Evolutionary conservation across 2,797 vertebrate species (phyloP), one percentile per base, ranked within the genome.

Genomic region (Argya squamiceps): DNA sequence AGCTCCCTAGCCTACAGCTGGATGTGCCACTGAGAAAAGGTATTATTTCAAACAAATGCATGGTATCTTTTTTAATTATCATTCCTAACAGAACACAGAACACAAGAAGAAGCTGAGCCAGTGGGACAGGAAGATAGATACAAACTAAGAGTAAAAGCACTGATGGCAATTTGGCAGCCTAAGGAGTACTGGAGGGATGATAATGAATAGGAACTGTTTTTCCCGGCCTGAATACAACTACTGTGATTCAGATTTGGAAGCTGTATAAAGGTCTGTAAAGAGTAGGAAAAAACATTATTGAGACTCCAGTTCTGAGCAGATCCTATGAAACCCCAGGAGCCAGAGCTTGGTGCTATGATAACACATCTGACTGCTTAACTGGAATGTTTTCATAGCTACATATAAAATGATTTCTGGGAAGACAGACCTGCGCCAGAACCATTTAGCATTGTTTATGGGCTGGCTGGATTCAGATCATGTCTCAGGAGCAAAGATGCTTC

Each of bases 171-270:
- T 94, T 95, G 95, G 89, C 95, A 95, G 46, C 62, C 55, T 59
- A 63, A 73, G 50, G 27, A 91, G 39, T 44, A 69, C 36, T 86
- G 70, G 63, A 73, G 30, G 26, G 83, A 64, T 64, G 89, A 94
- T 88, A 92, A 90, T 95, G 91, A 95, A 96, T 92, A 49, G 88
- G 34, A 93, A 60, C 53, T 84, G 44, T 79, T 95, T 92, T 91
- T 90, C 30, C 59, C 92, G 63, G 88, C 83, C 67, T 90, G 91
- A 95, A 95, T 95, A 76, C 83, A 86, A 83, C 80, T 79, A 70
- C 88, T 96, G 93, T 94, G 89, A 80, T 68, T 89, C 74, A 68
- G 67, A 80, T 96, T 84, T 94, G 85, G 91, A 95, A 95, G 70
- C 63, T 86, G 65, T 68, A 73, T 56, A 90, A 88, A 93, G 34